Percentiles rank a stretch among this genome's conserved stretches.
These are phyloP conservation scores for Lacerta bilineata DNA, from an alignment of 2,797 vertebrate species.

Conservation along the genomic window DNA sequence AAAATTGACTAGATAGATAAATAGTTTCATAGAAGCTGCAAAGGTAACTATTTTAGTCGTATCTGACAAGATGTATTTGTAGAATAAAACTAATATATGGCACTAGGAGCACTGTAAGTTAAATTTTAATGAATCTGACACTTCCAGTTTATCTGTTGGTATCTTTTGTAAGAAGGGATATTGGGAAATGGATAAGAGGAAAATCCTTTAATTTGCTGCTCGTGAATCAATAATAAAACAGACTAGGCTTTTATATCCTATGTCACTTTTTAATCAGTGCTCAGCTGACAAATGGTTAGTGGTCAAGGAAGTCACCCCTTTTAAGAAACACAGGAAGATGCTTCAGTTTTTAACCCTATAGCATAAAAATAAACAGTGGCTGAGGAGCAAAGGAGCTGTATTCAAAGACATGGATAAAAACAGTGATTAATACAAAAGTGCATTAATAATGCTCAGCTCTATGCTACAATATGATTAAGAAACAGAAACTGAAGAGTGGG, in stretches of 20 bases:
- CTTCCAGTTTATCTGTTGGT: slow-evolving; percentile 6
- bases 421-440: slow-evolving; percentile 22
- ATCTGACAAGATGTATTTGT: slow-evolving; percentile 14
- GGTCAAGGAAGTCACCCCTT: not conserved
- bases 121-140: slow-evolving; percentile 36
- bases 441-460: not conserved
- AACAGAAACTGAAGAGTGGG: not conserved
- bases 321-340: not conserved
- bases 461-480: slow-evolving; percentile 35
- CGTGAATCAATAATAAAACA: not conserved
- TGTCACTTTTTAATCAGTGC: slow-evolving; percentile 3
- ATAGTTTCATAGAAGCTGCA: not conserved
- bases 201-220: not conserved
- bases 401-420: not conserved
- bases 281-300: not conserved
- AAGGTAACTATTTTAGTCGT: slow-evolving; percentile 39
- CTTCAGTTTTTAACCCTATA: not conserved
- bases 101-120: slow-evolving; percentile 7
- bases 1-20: not conserved
- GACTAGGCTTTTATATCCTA: not conserved
- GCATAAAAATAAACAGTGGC: slow-evolving; percentile 37
- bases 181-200: slow-evolving; percentile 4
- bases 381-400: not conserved
- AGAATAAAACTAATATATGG: slow-evolving; percentile 32
- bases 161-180: not conserved